phyloP scores from a whole-genome alignment of 2,797 vertebrate genomes.

The Tamandua tetradactyla region DNA sequence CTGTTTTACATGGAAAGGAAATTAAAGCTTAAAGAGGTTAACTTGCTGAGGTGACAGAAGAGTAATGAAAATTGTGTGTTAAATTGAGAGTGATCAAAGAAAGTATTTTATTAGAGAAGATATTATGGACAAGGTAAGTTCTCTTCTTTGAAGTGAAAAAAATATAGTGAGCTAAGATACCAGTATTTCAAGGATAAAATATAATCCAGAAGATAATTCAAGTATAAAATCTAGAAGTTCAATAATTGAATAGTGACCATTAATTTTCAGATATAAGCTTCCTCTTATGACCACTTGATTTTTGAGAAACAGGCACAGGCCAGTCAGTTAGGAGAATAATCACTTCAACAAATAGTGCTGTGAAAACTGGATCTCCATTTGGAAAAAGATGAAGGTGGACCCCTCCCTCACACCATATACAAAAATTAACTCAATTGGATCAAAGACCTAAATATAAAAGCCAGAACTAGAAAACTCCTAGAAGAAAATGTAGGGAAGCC shows the following conservation, averaged over 20 bases:
- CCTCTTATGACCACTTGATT: neutral
- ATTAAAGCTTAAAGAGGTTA: neutral
- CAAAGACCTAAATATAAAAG: too few species aligned
- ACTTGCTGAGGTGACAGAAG: neutral
- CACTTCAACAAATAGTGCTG: too few species aligned
- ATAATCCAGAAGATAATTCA: neutral
- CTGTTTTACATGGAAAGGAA: neutral
- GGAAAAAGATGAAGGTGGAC: too few species aligned
- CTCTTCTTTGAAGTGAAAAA: neutral
- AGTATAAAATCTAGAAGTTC: neutral
- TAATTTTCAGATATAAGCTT: neutral
- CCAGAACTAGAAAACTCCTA: too few species aligned
- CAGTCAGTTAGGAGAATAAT: too few species aligned
- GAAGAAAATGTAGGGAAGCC: too few species aligned
- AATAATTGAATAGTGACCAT: neutral
- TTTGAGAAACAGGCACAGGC: too few species aligned
- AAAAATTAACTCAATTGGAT: too few species aligned
- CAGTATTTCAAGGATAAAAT: neutral
- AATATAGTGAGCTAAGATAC: neutral
- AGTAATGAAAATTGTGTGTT: neutral
- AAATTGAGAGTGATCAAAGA: neutral
- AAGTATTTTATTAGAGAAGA: neutral
- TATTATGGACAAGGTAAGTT: neutral
- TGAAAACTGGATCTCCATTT: too few species aligned
- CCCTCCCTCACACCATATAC: too few species aligned